phyloP scores from a whole-genome alignment of 2,113 vertebrate genomes.

The Meriones unguiculatus region DNA sequence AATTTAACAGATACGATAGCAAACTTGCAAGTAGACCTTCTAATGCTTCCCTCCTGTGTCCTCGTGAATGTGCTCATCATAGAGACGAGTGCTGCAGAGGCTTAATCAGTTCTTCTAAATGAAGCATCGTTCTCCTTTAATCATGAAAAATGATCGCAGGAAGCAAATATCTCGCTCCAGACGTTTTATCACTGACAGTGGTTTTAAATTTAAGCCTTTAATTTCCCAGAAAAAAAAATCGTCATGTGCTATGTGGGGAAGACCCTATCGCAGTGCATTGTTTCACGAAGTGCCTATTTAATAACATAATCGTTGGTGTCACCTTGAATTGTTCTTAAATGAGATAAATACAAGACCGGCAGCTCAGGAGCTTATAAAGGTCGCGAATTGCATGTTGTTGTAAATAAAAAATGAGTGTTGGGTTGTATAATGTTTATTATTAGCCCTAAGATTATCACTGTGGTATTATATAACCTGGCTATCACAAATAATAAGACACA shows the following conservation, averaged over 20 bases:
- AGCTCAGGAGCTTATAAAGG: neutral
- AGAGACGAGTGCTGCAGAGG: neutral
- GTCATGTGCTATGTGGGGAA: neutral
- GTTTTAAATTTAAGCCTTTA: conserved; percentile 36
- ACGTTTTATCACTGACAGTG: neutral
- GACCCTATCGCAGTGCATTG: neutral
- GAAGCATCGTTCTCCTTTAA: neutral
- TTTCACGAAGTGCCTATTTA: neutral
- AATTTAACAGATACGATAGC: conserved; percentile 17
- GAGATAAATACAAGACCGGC: neutral
- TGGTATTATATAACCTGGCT: no score
- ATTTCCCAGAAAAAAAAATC: neutral
- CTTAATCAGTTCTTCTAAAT: neutral
- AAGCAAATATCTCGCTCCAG: neutral
- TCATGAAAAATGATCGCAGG: neutral
- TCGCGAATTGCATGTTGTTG: no score
- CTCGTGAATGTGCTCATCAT: neutral
- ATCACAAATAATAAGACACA: no score
- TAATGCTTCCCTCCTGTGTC: conserved; percentile 5
- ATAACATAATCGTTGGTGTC: neutral
- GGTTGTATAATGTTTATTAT: no score
- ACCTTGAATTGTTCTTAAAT: conserved; percentile 2
- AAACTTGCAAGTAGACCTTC: neutral
- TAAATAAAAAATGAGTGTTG: no score
- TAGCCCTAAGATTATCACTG: no score